Evolutionary conservation across 92 coral and sea anemone genomes (phyloP).

Genomic region (Heteractis magnifica): DNA sequence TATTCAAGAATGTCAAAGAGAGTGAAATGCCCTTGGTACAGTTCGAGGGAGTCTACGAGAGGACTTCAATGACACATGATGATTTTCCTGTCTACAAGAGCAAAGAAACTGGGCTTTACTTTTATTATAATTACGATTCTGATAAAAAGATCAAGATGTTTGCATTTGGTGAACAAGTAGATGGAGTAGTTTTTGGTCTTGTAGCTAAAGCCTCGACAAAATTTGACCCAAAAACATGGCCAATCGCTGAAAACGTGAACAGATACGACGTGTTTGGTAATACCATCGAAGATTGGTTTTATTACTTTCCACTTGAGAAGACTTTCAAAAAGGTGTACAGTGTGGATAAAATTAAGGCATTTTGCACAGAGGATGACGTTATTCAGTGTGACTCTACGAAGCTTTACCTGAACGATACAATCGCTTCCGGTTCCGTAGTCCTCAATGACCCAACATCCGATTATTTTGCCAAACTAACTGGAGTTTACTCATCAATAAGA

Average conservation of each 20-base stretch:
- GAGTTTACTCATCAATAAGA: constrained; percentile 27
- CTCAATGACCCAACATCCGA: constrained; percentile 48
- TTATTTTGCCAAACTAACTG: constrained; percentile 36
- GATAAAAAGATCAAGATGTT: constrained; percentile 23
- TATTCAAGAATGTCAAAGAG: constrained; percentile 48
- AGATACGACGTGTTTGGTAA: constrained; percentile 47
- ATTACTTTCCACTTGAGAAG: constrained; percentile 46
- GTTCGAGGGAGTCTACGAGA: constrained; percentile 53
- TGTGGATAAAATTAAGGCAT: constrained; percentile 39
- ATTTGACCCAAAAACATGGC: constrained; percentile 48
- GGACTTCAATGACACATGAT: constrained; percentile 16
- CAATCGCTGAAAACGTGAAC: constrained; percentile 14
- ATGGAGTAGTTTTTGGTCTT: constrained; percentile 38
- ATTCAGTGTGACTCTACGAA: constrained; percentile 48
- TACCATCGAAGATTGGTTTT: constrained; percentile 32
- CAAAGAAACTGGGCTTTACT: constrained; percentile 41
- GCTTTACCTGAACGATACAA: constrained; percentile 53
- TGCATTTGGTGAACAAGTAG: constrained; percentile 41
- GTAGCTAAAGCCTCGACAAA: constrained; percentile 30
- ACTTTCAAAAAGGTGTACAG: constrained; percentile 27
- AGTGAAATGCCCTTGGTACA: constrained; percentile 42
- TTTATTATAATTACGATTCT: constrained; percentile 37
- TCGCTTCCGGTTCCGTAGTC: constrained; percentile 30
- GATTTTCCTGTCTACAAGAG: constrained; percentile 43
- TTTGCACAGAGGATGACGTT: constrained; percentile 47